Base-by-base conservation (phyloP, 2,113 vertebrate genomes). In the Coptodon bakossiorum region DNA sequence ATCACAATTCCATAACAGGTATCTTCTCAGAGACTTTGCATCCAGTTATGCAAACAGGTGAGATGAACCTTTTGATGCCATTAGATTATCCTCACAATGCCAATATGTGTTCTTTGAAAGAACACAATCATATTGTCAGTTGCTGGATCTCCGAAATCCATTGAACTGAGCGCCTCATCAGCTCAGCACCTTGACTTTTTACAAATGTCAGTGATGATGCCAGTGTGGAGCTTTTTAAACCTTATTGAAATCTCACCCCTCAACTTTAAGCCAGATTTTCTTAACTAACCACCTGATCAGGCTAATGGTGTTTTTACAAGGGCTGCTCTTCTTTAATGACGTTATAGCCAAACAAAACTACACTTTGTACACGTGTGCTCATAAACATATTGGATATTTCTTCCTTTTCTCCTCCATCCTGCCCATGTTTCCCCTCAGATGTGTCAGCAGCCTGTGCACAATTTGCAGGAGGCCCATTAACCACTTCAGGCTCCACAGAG, bases 371-470 rank as follows among this genome's bases (percentile, higher is more conserved):
- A 66, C 6, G 3, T 66, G 34, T 38, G 10, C 61, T 66, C 34
- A 38, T 38, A 66, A 43, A 71, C n/a, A 71, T 16, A 24, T 6
- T 43, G 17, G 17, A 66, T 38, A 38, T 38, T 66, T 7, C 17
- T 14, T 68, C 36, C 63, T 24, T 71, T 0, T 14, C 36, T 40
- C 63, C 63, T 68, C 36, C 36, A 68, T 14, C 63, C 36, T 24
- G 63, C n/a, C n/a, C 38, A 71, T 0, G 7, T 43, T 43, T 27
- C 5, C 38, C n/a, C 0, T 43, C 66, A 71, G 2, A 71, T 43
- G 66, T 16, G 5, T 73, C 38, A 7, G 68, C 68, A 45, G 38
- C 38, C 22, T 73, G 8, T 6, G 13, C 38, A 10, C 22, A 45
- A 4, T 66, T 73, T 73, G 13, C 22, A 17, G 22, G 68, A 45